Conservation (phyloP, 1,140 invertebrate genomes). For the Drosophila pachea region DNA sequence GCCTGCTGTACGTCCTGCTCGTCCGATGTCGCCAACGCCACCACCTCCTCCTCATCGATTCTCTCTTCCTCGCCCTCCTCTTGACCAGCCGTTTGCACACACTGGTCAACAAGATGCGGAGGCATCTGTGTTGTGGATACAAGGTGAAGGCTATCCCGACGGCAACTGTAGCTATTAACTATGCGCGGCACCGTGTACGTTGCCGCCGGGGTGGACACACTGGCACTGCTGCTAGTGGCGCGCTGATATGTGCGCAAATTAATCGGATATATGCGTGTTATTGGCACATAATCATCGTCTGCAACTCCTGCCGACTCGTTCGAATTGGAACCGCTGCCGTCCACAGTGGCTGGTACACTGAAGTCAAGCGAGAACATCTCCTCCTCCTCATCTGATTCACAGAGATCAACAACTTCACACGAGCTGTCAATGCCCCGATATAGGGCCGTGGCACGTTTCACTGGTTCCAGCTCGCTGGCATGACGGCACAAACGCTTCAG, state of each 20-base stretch:
- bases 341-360: constrained; percentile 62
- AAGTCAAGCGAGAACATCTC: constrained; percentile 65
- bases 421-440: constrained; percentile 59
- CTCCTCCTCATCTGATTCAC: constrained; percentile 63
- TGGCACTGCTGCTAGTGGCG: constrained; percentile 27
- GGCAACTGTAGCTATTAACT: constrained; percentile 63
- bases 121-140: constrained; percentile 51
- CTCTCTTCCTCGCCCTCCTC: background rate
- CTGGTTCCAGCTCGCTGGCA: constrained; percentile 56
- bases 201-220: background rate
- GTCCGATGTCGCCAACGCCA: too few species aligned
- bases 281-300: constrained; percentile 57
- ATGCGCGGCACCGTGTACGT: constrained; percentile 60
- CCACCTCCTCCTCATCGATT: too few species aligned
- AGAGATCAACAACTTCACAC: constrained; percentile 56
- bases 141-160: constrained; percentile 55
- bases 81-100: constrained; percentile 47
- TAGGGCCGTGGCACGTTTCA: constrained; percentile 53
- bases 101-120: constrained; percentile 56
- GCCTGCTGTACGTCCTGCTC: too few species aligned
- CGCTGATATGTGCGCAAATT: constrained; percentile 62
- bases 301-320: constrained; percentile 28
- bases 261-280: constrained; percentile 62
- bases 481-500: constrained; percentile 52
- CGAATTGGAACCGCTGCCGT: constrained; percentile 46